These are phyloP conservation scores for Toxotes chatareus DNA, from an alignment of 2,113 vertebrate genomes.

Conservation along the genomic window DNA sequence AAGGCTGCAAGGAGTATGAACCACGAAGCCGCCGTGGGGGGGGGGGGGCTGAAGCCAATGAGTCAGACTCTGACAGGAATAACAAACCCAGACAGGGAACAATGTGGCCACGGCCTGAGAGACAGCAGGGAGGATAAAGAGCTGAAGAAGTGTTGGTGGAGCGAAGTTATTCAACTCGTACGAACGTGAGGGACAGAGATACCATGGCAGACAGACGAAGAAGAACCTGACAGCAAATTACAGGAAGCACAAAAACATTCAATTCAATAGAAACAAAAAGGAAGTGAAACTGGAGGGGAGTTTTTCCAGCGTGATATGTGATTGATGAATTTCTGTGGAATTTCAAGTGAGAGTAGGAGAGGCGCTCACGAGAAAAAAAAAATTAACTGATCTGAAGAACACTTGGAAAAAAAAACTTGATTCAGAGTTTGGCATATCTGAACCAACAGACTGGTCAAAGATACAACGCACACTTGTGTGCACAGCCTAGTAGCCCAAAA, in stretches of 20 bases:
- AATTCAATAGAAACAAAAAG: background rate
- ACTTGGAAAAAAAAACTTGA: too few species aligned
- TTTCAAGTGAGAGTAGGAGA: too few species aligned
- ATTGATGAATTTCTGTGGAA: background rate
- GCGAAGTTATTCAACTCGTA: background rate
- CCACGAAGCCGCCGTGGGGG: background rate
- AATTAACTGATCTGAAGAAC: too few species aligned
- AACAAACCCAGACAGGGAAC: constrained; percentile 4
- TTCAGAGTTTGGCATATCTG: too few species aligned
- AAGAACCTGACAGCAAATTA: background rate
- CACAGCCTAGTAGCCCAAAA: background rate
- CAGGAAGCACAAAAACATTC: background rate
- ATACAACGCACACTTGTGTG: too few species aligned
- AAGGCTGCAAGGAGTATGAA: background rate
- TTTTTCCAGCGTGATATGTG: too few species aligned
- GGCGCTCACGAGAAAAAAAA: too few species aligned
- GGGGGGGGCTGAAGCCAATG: background rate
- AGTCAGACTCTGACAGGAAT: constrained; percentile 20
- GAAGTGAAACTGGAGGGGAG: background rate
- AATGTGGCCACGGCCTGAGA: background rate
- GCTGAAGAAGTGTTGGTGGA: background rate
- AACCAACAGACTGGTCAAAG: too few species aligned
- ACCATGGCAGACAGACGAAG: too few species aligned
- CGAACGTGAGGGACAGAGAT: background rate
- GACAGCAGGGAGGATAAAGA: background rate